Conservation (phyloP, 1,140 invertebrate genomes). For the Geopemphigus sp. region DNA sequence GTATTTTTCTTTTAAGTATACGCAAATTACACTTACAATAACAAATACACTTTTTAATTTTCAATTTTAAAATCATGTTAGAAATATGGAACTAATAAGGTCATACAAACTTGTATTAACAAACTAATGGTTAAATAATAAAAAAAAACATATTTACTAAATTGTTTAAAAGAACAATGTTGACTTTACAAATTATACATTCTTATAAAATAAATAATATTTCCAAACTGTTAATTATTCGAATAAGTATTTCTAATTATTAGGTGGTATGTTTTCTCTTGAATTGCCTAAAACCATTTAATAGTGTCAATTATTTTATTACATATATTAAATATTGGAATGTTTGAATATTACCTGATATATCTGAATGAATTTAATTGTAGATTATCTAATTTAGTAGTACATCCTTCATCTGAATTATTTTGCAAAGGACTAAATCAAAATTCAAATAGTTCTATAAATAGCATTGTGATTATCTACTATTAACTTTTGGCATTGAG, state of each 20-base stretch:
- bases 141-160: no score
- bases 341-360: not conserved
- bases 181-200: not conserved
- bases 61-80: no score
- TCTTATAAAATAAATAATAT: not conserved
- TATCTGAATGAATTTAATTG: slow-evolving; percentile 5
- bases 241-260: not conserved
- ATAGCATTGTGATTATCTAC: not conserved
- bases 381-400: not conserved
- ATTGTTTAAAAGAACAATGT: no score
- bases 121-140: no score
- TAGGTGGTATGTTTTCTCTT: not conserved
- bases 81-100: no score
- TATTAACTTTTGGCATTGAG: no score
- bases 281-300: not conserved
- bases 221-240: not conserved
- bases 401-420: not conserved
- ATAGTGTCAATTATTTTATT: not conserved
- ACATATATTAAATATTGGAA: no score
- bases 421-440: slow-evolving; percentile 7
- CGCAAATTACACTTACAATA: no score
- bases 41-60: no score
- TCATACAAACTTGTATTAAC: no score
- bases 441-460: not conserved
- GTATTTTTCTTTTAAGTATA: no score